Evolutionary conservation across 2,888 invertebrate species (phyloP), one percentile per base, ranked within the genome.

Genomic region (Athalia rosae): DNA sequence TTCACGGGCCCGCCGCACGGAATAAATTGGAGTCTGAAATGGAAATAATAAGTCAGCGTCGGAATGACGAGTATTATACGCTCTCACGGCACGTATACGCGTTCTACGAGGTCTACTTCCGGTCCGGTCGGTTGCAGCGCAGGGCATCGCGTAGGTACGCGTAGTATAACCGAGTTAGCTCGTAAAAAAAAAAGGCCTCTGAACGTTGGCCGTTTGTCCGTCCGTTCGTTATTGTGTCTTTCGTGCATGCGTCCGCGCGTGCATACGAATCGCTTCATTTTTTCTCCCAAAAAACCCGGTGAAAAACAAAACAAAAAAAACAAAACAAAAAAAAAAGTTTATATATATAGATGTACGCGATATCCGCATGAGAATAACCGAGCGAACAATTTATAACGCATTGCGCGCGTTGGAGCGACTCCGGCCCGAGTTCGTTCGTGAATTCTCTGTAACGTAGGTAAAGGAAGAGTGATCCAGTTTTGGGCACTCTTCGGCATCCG

Each of bases 191-290:
- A 58, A 78, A 66, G 76, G 58, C 48, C 78, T 9, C 58, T 8
- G 66, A 74, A 62, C 63, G 67, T 48, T 69, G 41, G 9, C 69
- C 67, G 59, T 50, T 64, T 77, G 45, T 61, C 58, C 76, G 64
- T 76, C 73, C 50, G 62, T 77, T 67, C 28, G 28, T 48, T n/a
- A n/a, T 15, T 53, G n/a, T 73, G 28, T 62, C 43, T 76, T 28
- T 78, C 62, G 78, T 76, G 64, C 77, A 66, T 63, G 71, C 73
- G 76, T 77, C 71, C 67, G 66, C 67, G 66, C 28, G 28, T 78
- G 86, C 87, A 87, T 86, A 86, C 85, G 84, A 87, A 87, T 87
- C 81, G 80, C 85, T 84, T 84, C 83, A 85, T 87, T 87, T 80
- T 78, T 28, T 83, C 78, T 79, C 80, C 61, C 58, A 56, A 67